Base-by-base conservation (phyloP, 2,113 vertebrate species). In the Cromileptes altivelis region DNA sequence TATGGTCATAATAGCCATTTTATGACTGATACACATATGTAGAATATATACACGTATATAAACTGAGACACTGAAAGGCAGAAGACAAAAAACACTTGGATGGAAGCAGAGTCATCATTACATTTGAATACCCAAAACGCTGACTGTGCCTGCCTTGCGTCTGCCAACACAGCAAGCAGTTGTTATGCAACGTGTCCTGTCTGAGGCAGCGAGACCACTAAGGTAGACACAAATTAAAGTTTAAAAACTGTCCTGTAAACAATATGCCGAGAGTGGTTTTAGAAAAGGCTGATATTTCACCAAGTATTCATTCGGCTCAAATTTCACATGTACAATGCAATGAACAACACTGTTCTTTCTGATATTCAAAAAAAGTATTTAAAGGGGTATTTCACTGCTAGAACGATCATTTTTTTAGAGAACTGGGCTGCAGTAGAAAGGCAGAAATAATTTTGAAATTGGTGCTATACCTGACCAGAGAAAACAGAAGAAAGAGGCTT, bases 91-190 rank as follows among this genome's bases (percentile, higher is more conserved):
- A 1, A 21, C 3, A 21, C 9, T 1, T 6, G 9, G 14, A 55
- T 55, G 47, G 33, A 75, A n/a, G 6, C 10, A 64, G 52, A 60
- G 42, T 55, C 23, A 45, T 30, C 30, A 64, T 37, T 40, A 53
- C 57, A 67, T 56, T 78, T 1, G 61, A 52, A 23, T 19, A 55
- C n/a, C n/a, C 27, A 61, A 21, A 40, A 68, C 0, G 47, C 68
- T 71, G 72, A 47, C 56, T 67, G 67, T 57, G 49, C 19, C 30
- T 50, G 37, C 27, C 30, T 40, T 50, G 15, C 8, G 1, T 47
- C 57, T 82, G 49, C 63, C 69, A 86, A 64, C 30, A 25, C 11
- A 70, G 52, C 23, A 9, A 37, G 49, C 25, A 49, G 13, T 47
- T 55, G 64, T 63, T 71, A 71, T 37, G 53, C 60, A 76, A 81